These are phyloP conservation scores for Dugesia japonica DNA, from an alignment of 2,888 invertebrate genomes.

Conservation along the genomic window DNA sequence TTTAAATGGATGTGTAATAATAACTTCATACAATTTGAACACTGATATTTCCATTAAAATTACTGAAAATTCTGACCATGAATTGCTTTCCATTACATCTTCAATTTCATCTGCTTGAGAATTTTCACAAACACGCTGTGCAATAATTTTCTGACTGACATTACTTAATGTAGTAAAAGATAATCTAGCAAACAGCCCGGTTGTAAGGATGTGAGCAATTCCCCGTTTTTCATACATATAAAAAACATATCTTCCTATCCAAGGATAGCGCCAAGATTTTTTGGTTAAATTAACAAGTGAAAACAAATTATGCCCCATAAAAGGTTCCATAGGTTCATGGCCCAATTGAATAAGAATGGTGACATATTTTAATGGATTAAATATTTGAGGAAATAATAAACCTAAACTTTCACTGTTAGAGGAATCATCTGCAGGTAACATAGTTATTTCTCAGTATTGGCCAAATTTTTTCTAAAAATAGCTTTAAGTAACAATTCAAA, in stretches of 20 bases:
- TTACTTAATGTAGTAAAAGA: neutral
- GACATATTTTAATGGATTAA: slow-evolving; percentile 23
- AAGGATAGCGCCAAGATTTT: neutral
- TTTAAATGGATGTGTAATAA: neutral
- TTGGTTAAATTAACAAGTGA: slow-evolving; percentile 1
- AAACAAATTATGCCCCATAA: slow-evolving; percentile 9
- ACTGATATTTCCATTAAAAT: neutral
- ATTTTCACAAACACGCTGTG: neutral
- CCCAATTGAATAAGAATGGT: slow-evolving; percentile 25
- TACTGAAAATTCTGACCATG: neutral
- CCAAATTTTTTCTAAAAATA: no score
- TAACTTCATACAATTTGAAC: neutral
- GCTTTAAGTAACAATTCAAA: no score
- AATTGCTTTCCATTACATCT: neutral
- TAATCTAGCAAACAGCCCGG: slow-evolving; percentile 21
- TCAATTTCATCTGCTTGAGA: neutral
- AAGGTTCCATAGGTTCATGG: neutral
- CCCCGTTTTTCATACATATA: slow-evolving; percentile 1
- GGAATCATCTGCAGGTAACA: neutral
- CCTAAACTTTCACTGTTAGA: neutral
- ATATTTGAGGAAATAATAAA: neutral
- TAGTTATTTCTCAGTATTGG: no score
- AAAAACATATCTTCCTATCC: slow-evolving; percentile 23
- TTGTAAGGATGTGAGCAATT: slow-evolving; percentile 3
- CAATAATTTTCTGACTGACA: neutral